Percentiles rank a stretch among this genome's conserved stretches.
Conservation (phyloP, 35 echinoderm and acorn worm genomes). For the Apostichopus californicus region DNA sequence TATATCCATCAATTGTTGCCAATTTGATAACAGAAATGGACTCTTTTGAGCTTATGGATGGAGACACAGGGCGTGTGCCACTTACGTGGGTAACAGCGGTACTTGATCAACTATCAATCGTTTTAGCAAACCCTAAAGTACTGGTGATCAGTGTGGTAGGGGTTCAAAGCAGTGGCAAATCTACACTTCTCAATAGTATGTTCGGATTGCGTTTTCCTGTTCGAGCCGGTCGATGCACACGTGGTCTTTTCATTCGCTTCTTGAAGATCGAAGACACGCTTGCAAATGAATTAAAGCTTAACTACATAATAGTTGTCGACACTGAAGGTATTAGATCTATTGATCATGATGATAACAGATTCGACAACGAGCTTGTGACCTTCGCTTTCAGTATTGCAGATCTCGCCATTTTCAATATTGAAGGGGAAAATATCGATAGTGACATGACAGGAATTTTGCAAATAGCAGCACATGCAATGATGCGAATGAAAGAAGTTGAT, state of each 20-base stretch:
- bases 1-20: background rate
- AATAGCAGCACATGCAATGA: conserved; percentile 29
- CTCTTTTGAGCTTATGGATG: conserved; percentile 48
- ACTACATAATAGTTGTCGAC: conserved; percentile 54
- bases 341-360: conserved; percentile 6
- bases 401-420: conserved; percentile 40
- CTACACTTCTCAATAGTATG: conserved; percentile 43
- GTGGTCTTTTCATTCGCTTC: conserved; percentile 23
- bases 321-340: conserved; percentile 58
- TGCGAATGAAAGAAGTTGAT: conserved; percentile 36
- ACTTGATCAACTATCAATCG: background rate
- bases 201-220: conserved; percentile 45
- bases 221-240: conserved; percentile 41
- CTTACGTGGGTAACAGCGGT: conserved; percentile 43
- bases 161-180: conserved; percentile 15
- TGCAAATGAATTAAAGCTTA: background rate
- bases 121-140: background rate
- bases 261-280: background rate
- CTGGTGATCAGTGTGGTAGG: conserved; percentile 46
- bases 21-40: background rate
- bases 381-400: conserved; percentile 46
- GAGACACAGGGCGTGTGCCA: conserved; percentile 23
- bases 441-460: conserved; percentile 30
- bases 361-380: conserved; percentile 46
- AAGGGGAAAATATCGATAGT: conserved; percentile 35